phyloP scores from a whole-genome alignment of 1,140 invertebrate species.

The Harpegnathos saltator region DNA sequence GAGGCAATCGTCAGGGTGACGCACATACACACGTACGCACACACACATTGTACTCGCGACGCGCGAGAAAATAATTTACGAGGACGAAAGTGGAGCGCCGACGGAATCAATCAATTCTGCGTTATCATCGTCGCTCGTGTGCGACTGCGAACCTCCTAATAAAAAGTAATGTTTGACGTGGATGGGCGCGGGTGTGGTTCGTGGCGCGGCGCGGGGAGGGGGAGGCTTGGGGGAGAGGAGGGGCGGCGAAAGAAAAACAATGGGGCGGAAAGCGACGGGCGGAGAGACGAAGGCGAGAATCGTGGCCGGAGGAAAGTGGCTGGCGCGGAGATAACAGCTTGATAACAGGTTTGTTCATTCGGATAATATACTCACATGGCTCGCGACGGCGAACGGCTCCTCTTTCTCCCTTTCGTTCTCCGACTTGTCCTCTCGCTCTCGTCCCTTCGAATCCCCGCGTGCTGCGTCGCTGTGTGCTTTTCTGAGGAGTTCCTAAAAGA shows the following conservation, averaged over 20 bases:
- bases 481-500: conserved; percentile 1
- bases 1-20: conserved; percentile 18
- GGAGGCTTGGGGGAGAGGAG: too few relatives aligned
- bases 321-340: conserved; percentile 9
- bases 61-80: conserved; percentile 28
- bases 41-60: neutral
- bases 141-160: neutral
- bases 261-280: neutral
- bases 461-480: neutral
- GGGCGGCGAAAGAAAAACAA: conserved; percentile 16
- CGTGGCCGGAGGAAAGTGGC: neutral
- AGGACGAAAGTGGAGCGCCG: conserved; percentile 11
- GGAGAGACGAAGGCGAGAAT: neutral
- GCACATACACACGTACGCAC: neutral
- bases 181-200: neutral
- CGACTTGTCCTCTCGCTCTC: neutral
- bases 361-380: conserved; percentile 26
- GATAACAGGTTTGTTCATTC: conserved; percentile 26
- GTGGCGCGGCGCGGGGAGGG: too few relatives aligned
- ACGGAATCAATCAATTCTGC: conserved; percentile 20
- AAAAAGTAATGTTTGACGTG: conserved; percentile 31
- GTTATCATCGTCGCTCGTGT: conserved; percentile 19
- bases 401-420: too few relatives aligned
- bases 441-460: neutral
- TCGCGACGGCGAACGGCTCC: neutral